Conservation (phyloP, 2,888 invertebrate species). For the Tortricodes alternella region DNA sequence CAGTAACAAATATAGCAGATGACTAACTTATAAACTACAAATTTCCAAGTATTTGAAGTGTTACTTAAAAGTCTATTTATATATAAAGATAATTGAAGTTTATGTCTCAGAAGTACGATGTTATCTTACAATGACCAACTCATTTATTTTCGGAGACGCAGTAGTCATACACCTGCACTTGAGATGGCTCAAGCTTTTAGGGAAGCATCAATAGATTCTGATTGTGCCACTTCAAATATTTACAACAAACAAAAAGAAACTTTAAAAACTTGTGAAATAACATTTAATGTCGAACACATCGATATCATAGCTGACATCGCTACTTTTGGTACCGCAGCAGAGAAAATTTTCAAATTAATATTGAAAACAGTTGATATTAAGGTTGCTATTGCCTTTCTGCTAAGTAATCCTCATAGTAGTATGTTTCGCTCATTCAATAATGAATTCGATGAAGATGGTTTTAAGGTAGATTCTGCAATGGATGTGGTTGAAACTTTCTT, state of each 20-base stretch:
- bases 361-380: constrained; percentile 38
- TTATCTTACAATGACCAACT: constrained; percentile 75
- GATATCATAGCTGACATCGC: constrained; percentile 61
- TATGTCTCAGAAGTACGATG: constrained; percentile 46
- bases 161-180: constrained; percentile 79
- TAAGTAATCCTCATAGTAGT: constrained; percentile 38
- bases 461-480: constrained; percentile 41
- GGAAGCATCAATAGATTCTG: constrained; percentile 66
- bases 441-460: background rate
- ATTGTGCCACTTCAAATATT: constrained; percentile 63
- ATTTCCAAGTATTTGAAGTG: constrained; percentile 10
- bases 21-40: background rate
- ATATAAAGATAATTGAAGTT: constrained; percentile 17
- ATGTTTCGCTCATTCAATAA: constrained; percentile 34
- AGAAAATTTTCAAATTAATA: constrained; percentile 40
- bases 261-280: constrained; percentile 21
- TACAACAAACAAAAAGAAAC: constrained; percentile 40
- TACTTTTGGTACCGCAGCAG: constrained; percentile 52
- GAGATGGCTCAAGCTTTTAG: constrained; percentile 74
- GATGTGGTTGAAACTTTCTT: constrained; percentile 44
- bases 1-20: too few species aligned
- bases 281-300: constrained; percentile 34
- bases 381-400: constrained; percentile 40
- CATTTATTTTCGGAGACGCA: constrained; percentile 80
- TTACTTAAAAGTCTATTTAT: constrained; percentile 17